phyloP scores from a whole-genome alignment of 2,888 invertebrate species.

The Phanerotoma sp. region DNA sequence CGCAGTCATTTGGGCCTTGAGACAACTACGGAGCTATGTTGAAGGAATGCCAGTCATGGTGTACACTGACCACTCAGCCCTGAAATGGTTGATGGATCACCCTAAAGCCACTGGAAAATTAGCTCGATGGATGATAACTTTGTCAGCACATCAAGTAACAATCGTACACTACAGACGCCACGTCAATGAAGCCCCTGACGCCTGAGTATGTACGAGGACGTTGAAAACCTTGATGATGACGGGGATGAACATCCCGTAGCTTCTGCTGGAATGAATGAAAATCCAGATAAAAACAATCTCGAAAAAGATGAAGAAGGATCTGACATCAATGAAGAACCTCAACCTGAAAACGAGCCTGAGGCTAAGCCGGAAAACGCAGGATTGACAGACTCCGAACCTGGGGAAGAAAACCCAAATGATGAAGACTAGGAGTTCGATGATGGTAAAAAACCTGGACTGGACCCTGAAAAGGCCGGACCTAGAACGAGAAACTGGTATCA shows the following conservation, averaged over 20 bases:
- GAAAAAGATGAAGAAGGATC: no score
- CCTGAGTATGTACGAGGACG: conserved; percentile 20
- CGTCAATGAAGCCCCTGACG: conserved; percentile 28
- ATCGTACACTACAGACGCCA: conserved; percentile 25
- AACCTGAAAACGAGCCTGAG: no score
- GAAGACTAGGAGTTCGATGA: no score
- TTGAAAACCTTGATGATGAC: not conserved
- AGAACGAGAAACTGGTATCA: conserved; percentile 26
- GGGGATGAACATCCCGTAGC: conserved; percentile 3
- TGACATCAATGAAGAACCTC: no score
- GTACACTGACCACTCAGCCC: not conserved
- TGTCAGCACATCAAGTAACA: conserved; percentile 19
- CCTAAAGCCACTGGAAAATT: not conserved
- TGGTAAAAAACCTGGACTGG: no score
- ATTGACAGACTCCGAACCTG: no score
- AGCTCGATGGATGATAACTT: conserved; percentile 27
- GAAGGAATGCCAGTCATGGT: not conserved
- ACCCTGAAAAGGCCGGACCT: conserved; percentile 13
- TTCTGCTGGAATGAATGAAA: no score
- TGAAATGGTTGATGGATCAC: not conserved
- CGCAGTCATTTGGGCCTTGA: not conserved
- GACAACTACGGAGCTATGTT: not conserved
- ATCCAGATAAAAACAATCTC: no score
- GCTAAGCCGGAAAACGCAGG: no score
- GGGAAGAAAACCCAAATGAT: no score